A percentile compares a stretch with the other conserved stretches of the same genome.
phyloP scores from a whole-genome alignment of 30 jellyfish, hydroid and myxozoan species.

The Chrysaora quinquecirrha region DNA sequence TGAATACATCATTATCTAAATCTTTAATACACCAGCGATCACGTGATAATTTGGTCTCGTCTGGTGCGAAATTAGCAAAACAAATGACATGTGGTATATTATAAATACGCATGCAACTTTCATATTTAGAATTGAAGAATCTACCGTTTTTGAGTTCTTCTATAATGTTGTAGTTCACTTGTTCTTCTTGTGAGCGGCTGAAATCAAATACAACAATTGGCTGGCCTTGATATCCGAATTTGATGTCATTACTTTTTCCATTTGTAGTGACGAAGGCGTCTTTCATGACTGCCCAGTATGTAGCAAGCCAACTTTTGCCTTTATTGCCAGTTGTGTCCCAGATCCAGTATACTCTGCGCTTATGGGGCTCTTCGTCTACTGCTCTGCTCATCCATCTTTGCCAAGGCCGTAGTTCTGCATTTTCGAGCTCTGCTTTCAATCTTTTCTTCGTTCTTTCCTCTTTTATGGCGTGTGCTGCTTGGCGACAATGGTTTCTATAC shows the following conservation, averaged over 20 bases:
- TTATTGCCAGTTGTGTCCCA: constrained; percentile 40
- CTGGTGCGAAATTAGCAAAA: too few relatives aligned
- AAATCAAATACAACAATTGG: too few relatives aligned
- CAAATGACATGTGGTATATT: too few relatives aligned
- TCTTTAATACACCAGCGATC: too few relatives aligned
- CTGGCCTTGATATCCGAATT: constrained; percentile 30
- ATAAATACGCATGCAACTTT: too few relatives aligned
- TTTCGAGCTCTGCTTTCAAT: neutral
- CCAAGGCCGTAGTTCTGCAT: neutral
- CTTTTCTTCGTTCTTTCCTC: too few relatives aligned
- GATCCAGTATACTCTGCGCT: constrained; percentile 20
- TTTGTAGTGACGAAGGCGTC: constrained; percentile 5
- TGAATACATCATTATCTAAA: too few relatives aligned
- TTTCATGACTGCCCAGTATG: constrained; percentile 6
- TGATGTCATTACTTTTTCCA: constrained; percentile 36
- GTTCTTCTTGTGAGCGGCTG: too few relatives aligned
- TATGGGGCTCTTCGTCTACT: neutral
- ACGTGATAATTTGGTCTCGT: too few relatives aligned
- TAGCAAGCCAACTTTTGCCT: constrained; percentile 23
- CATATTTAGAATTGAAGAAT: too few relatives aligned
- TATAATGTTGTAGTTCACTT: too few relatives aligned
- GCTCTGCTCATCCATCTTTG: neutral
- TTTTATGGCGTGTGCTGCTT: neutral
- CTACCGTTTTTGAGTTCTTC: too few relatives aligned
- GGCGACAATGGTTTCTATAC: neutral